A percentile compares a stretch with the other conserved stretches of the same genome.
Conservation (phyloP, 2,888 invertebrate species). For the Diachrysia chrysitis region DNA sequence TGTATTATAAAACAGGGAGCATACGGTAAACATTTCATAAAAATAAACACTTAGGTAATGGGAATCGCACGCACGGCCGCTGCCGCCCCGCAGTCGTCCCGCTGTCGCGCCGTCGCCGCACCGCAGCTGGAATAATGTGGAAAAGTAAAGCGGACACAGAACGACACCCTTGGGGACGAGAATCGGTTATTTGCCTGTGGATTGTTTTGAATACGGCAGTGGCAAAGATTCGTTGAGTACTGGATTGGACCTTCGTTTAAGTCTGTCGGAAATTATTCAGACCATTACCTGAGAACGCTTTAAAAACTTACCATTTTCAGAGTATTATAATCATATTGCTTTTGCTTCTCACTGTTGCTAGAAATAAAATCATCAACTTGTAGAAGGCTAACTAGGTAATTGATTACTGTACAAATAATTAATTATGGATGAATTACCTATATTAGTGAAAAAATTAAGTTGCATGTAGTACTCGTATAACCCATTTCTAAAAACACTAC, state of each 20-base stretch:
- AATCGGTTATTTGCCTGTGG: conserved; percentile 86
- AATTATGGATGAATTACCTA: too few relatives aligned
- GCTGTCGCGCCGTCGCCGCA: conserved; percentile 46
- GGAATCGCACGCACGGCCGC: conserved; percentile 70
- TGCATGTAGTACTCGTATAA: not conserved
- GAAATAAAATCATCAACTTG: too few relatives aligned
- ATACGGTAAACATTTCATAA: conserved; percentile 79
- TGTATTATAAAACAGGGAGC: conserved; percentile 71
- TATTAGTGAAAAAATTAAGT: too few relatives aligned
- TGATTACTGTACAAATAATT: too few relatives aligned
- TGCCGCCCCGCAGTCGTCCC: conserved; percentile 39
- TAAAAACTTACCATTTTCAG: too few relatives aligned
- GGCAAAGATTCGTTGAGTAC: conserved; percentile 64
- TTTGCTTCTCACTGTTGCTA: too few relatives aligned
- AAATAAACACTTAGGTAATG: conserved; percentile 86
- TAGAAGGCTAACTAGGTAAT: too few relatives aligned
- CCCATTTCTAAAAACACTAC: not conserved
- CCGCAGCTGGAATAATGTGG: conserved; percentile 73
- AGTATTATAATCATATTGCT: too few relatives aligned
- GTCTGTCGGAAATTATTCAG: too few relatives aligned
- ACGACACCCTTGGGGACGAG: conserved; percentile 83
- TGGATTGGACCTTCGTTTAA: conserved; percentile 43
- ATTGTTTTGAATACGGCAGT: conserved; percentile 84
- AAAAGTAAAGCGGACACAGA: conserved; percentile 83
- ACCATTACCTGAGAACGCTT: too few relatives aligned